Base-by-base conservation (phyloP, 2,797 vertebrate genomes). In the Tapera naevia region DNA sequence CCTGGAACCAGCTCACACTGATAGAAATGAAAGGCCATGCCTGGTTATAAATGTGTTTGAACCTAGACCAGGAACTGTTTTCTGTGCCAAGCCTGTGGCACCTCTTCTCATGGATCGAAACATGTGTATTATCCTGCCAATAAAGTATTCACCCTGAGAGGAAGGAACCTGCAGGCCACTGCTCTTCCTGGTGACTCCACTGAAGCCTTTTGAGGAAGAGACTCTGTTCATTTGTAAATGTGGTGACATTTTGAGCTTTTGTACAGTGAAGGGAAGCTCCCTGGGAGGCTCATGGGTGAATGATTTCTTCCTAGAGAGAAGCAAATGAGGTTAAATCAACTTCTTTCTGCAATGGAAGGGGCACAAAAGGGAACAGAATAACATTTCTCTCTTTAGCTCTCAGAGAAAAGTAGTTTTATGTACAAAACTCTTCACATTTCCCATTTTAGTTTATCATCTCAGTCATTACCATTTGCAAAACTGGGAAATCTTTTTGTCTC, bases 201-300 rank as follows among this genome's bases (percentile, higher is more conserved):
- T 71, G 86, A 93, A 93, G 91, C 83, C 90, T 91, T 97, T 91
- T 95, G 92, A 96, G 89, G 83, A 35, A 93, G 93, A 94, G 56
- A 61, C 83, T 97, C 83, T 93, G 94, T 96, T 97, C 91, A 79
- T 97, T 97, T 98, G 94, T 94, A 97, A 97, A 96, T 92, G 92
- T 1, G 30, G 91, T 97, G 97, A 97, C 97, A 98, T 98, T 98
- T 98, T 67, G 93, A 96, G 95, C 94, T 97, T 96, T 96, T 97
- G 93, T 98, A 85, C 92, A 89, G 86, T 30, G 54, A 91, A 70
- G 1, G 23, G 94, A 97, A 97, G 89, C 89, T 53, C 96, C 93
- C 96, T 81, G 91, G 97, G 96, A 97, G 95, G 87, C 95, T 96
- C 61, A 39, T 73, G 75, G 93, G 92, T 95, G 94, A 97, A 94